Evolutionary conservation across 2,113 vertebrate genomes (phyloP).

Genomic region (Apeltes quadracus): DNA sequence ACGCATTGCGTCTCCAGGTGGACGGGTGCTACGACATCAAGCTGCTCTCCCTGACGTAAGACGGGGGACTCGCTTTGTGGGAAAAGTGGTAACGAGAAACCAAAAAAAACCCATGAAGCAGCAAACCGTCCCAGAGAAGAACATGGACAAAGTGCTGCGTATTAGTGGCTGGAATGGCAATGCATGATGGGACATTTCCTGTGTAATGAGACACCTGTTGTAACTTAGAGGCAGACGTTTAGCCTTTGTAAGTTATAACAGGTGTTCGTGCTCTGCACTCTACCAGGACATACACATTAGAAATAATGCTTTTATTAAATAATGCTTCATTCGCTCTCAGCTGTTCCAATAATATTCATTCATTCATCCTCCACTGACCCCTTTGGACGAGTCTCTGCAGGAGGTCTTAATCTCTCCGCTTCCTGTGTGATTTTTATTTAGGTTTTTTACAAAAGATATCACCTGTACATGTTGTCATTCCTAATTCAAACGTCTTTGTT

Average conservation of each 20-base stretch:
- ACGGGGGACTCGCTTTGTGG: background rate
- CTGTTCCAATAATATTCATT: too few species aligned
- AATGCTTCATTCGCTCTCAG: too few species aligned
- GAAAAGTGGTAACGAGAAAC: background rate
- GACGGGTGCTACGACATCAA: constrained; percentile 95
- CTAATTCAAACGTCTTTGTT: too few species aligned
- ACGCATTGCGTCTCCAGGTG: constrained; percentile 88
- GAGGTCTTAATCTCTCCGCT: too few species aligned
- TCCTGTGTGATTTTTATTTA: too few species aligned
- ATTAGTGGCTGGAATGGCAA: background rate
- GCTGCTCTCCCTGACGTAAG: constrained; percentile 88
- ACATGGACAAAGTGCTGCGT: background rate
- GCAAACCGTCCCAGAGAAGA: background rate
- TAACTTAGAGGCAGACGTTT: background rate
- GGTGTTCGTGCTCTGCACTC: background rate
- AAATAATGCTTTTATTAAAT: too few species aligned
- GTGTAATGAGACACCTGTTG: background rate
- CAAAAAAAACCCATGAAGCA: background rate
- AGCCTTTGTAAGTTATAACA: too few species aligned
- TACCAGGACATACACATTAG: too few species aligned
- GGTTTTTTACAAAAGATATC: too few species aligned
- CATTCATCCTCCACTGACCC: too few species aligned
- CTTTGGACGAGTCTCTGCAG: too few species aligned
- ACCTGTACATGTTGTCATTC: too few species aligned
- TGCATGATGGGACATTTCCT: background rate